These are phyloP conservation scores for Bombus affinis DNA, from an alignment of 1,140 invertebrate genomes.

Conservation along the genomic window DNA sequence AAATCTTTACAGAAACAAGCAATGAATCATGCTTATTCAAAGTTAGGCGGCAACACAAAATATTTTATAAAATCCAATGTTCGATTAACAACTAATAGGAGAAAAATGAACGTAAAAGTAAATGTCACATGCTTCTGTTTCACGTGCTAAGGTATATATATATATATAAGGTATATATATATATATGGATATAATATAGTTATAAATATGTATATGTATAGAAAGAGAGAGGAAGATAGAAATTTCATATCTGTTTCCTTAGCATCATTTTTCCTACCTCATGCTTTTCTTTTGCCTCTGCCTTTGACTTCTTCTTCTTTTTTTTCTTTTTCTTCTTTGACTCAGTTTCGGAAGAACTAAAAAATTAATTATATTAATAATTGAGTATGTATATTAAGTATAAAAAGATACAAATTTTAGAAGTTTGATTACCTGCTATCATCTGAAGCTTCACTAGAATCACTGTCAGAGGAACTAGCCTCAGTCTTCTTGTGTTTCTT, in stretches of 20 bases:
- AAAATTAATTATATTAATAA: slow-evolving; percentile 4
- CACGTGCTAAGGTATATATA: slow-evolving; percentile 75
- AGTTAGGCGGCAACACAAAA: slow-evolving; percentile 66
- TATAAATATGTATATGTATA: slow-evolving; percentile 51
- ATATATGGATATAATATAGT: slow-evolving; percentile 33
- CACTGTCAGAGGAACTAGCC: slow-evolving; percentile 76
- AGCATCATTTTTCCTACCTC: slow-evolving; percentile 73
- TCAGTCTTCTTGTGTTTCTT: slow-evolving; percentile 78
- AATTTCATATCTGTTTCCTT: slow-evolving; percentile 43
- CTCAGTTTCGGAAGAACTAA: slow-evolving; percentile 74
- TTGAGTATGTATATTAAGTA: not conserved
- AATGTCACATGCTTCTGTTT: slow-evolving; percentile 74
- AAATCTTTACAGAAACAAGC: slow-evolving; percentile 71
- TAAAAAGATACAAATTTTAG: not conserved
- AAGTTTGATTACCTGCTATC: slow-evolving; percentile 73
- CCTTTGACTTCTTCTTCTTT: slow-evolving; percentile 76
- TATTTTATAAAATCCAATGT: slow-evolving; percentile 58
- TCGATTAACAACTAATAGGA: slow-evolving; percentile 64
- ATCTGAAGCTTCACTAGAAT: slow-evolving; percentile 77
- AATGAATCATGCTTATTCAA: slow-evolving; percentile 74
- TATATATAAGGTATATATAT: slow-evolving; percentile 31
- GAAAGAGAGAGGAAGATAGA: slow-evolving; percentile 52
- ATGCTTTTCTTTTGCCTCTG: slow-evolving; percentile 74
- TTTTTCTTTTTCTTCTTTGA: slow-evolving; percentile 78
- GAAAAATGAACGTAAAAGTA: slow-evolving; percentile 66